These are phyloP conservation scores for Orthonyx spaldingii DNA, from an alignment of 2,113 vertebrate species.

Conservation along the genomic window DNA sequence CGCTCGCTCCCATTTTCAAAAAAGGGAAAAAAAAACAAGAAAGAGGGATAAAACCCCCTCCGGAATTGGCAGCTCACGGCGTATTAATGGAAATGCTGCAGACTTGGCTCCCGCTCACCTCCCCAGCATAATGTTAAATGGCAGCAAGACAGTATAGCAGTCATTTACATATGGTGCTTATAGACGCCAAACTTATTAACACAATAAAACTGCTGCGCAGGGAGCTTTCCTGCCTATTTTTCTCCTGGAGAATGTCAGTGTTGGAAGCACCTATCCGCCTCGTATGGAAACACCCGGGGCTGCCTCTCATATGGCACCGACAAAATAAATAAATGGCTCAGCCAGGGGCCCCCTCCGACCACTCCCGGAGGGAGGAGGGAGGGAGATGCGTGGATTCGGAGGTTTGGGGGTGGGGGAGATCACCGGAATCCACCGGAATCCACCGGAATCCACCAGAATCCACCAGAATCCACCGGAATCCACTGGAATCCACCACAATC, in stretches of 20 bases:
- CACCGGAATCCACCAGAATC: not conserved
- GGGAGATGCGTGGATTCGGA: accelerated
- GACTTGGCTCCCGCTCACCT: constrained; percentile 65
- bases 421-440: not conserved
- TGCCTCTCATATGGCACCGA: constrained; percentile 28
- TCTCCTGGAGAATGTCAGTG: constrained; percentile 43
- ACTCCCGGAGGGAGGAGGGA: not conserved
- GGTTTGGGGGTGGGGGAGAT: accelerated
- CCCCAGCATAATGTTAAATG: constrained; percentile 63
- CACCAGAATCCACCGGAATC: accelerated
- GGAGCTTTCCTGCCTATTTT: constrained; percentile 62
- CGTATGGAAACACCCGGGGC: constrained; percentile 20
- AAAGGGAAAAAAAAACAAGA: accelerated
- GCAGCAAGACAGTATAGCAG: constrained; percentile 63
- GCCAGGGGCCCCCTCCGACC: not conserved
- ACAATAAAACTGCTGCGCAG: constrained; percentile 62
- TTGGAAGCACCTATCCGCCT: constrained; percentile 51
- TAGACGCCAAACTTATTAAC: constrained; percentile 70
- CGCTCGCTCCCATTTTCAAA: not conserved
- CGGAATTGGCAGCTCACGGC: constrained; percentile 43
- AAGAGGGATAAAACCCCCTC: not conserved
- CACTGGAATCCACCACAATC: not conserved
- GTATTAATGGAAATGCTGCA: constrained; percentile 56
- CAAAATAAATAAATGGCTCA: constrained; percentile 31
- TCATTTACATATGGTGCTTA: constrained; percentile 71